These are phyloP conservation scores for Onychomys torridus DNA, from an alignment of 2,797 vertebrate species.

Conservation along the genomic window DNA sequence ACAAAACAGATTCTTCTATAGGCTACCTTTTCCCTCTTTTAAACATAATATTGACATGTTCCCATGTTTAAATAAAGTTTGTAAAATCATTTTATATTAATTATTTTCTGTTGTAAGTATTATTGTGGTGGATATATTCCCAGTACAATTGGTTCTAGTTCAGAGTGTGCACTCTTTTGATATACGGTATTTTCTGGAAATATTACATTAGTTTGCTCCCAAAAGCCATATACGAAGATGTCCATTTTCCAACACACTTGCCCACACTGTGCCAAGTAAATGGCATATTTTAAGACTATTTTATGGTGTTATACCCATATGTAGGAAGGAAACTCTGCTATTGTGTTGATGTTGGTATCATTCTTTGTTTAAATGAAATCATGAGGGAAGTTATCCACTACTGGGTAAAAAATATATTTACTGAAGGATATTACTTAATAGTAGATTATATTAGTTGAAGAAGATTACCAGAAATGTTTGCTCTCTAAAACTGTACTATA, in stretches of 20 bases:
- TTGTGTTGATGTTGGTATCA: conserved; percentile 28
- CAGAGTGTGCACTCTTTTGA: conserved; percentile 6
- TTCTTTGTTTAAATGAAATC: neutral
- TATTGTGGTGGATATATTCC: neutral
- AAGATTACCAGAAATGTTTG: conserved; percentile 18
- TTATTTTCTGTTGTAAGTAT: conserved; percentile 39
- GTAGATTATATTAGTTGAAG: neutral
- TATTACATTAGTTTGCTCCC: conserved; percentile 42
- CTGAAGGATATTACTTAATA: conserved; percentile 36
- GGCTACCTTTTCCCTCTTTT: neutral
- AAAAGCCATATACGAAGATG: conserved; percentile 55
- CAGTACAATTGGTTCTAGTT: conserved; percentile 1
- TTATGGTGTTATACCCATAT: neutral
- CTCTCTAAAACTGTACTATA: conserved; percentile 52
- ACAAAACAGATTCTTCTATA: neutral
- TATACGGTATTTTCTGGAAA: conserved; percentile 48
- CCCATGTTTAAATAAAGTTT: neutral
- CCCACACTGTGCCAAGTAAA: conserved; percentile 38
- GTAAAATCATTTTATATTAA: neutral
- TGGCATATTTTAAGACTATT: conserved; percentile 48
- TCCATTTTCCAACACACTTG: conserved; percentile 1
- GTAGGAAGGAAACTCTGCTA: conserved; percentile 55
- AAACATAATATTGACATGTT: neutral
- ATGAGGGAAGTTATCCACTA: neutral
- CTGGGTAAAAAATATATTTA: conserved; percentile 23